Base-by-base conservation (phyloP, 2,797 vertebrate genomes). In the Artibeus lituratus region DNA sequence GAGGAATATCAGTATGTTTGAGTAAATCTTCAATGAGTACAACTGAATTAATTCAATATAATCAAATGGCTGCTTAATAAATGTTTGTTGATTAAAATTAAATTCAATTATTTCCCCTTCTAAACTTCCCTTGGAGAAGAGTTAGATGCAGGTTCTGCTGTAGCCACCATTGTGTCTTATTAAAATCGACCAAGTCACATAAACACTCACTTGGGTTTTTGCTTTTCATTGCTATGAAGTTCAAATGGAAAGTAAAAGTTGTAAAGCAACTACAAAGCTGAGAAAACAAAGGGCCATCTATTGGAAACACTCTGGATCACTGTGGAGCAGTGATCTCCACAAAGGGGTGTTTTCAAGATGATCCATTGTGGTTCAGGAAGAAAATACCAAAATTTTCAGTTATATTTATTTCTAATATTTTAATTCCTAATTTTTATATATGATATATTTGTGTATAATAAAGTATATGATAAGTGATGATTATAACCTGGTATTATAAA, bases 41-140 rank as follows among this genome's bases (percentile, higher is more conserved):
- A 53, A 65, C 24, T 42, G 15, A 62, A 44, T 87, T 11, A 70
- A 16, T 89, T 95, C 37, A 51, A 83, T 51, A 82, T 77, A 62
- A 80, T 70, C 73, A n/a, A 44, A 70, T 26, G 47, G 32, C 39
- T 73, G 62, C 65, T 94, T 67, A 93, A 49, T 87, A 91, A 92
- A 81, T 92, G n/a, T 55, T 90, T 89, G 22, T 62, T 88, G 87
- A 44, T 93, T 93, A n/a, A 85, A 69, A 82, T 51, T 32, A 55
- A 78, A 91, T 67, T 42, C 4, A 1, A 19, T 67, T 35, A 26
- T 62, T 77, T 5, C 18, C 15, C 18, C 3, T 77, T 76, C 81
- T 19, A 73, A 35, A 73, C 42, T 65, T 57, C 18, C 62, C 53
- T 84, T 70, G 85, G 59, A 85, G 24, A 76, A 92, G 18, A 92